Evolutionary conservation across 2,113 vertebrate genomes (phyloP).

Genomic region (Probosciger aterrimus): DNA sequence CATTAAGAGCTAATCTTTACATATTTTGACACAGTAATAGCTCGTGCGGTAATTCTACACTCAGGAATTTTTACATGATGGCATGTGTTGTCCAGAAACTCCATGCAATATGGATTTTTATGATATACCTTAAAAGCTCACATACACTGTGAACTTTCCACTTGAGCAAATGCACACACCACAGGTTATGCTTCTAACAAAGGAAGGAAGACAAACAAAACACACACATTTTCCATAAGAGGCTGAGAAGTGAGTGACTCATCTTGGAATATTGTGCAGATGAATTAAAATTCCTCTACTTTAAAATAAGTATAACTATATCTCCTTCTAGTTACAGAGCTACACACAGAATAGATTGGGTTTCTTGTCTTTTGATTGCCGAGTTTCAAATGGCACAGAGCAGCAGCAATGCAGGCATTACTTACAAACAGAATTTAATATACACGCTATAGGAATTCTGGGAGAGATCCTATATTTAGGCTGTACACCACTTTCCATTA

Average conservation of each 20-base stretch:
- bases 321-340: background rate
- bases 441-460: background rate
- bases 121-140: background rate
- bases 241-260: background rate
- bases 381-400: background rate
- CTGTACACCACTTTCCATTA: conserved; percentile 25
- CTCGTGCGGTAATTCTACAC: background rate
- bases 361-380: background rate
- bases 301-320: background rate
- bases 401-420: background rate
- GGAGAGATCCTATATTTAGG: conserved; percentile 46
- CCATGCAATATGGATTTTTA: background rate
- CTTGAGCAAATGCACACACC: background rate
- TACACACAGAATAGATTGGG: background rate
- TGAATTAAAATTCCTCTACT: background rate
- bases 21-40: background rate
- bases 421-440: conserved; percentile 28
- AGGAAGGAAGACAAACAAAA: background rate
- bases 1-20: background rate
- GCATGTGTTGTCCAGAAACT: background rate
- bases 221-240: background rate
- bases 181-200: background rate
- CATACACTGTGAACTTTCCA: background rate
- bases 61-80: background rate
- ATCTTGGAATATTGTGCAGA: conserved; percentile 1